These are phyloP conservation scores for Eufriesea mexicana DNA, from an alignment of 1,140 invertebrate genomes.

Conservation along the genomic window DNA sequence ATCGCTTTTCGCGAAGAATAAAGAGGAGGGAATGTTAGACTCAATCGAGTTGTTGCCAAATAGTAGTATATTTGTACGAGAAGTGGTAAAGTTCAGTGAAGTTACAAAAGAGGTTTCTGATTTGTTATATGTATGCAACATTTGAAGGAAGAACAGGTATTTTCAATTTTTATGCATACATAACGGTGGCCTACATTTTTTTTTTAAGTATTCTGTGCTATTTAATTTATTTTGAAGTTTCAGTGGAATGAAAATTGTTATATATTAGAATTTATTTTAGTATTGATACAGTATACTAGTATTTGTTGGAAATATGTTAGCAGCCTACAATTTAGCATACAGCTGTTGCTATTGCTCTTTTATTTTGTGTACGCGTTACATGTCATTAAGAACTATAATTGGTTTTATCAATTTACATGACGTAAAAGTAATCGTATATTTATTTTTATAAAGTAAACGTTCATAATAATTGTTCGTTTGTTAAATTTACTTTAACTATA, in stretches of 20 bases:
- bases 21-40: constrained; percentile 38
- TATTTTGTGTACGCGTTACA: constrained; percentile 28
- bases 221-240: not conserved
- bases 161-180: constrained; percentile 5
- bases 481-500: not conserved
- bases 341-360: constrained; percentile 3
- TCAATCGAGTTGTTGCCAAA: constrained; percentile 1
- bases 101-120: not conserved
- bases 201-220: not conserved
- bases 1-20: not conserved
- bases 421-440: constrained; percentile 4
- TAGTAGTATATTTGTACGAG: not conserved
- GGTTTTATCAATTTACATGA: constrained; percentile 38
- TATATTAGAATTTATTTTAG: not conserved
- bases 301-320: not conserved
- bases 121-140: not conserved
- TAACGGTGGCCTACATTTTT: constrained; percentile 52
- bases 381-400: constrained; percentile 35
- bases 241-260: not conserved
- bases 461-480: not conserved
- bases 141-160: not conserved
- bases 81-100: not conserved
- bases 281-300: not conserved
- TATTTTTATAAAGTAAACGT: not conserved
- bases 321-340: not conserved